Conservation (phyloP, 2,888 invertebrate species). For the Epirrita christyi region DNA sequence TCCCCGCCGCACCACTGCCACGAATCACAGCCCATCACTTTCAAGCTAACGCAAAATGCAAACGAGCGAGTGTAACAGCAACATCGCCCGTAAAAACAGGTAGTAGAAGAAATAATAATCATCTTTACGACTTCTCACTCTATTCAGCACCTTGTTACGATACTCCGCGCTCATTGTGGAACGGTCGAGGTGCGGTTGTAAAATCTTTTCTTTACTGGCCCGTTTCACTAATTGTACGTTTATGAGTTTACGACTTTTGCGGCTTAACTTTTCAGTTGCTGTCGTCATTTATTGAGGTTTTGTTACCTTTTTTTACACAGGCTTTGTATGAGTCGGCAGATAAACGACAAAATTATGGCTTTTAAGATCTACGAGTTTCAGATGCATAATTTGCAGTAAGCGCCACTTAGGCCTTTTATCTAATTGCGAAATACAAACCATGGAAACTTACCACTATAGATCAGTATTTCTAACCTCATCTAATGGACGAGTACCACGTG, state of each 20-base stretch:
- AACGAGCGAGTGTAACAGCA: slow-evolving; percentile 65
- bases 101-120: slow-evolving; percentile 86
- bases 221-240: slow-evolving; percentile 85
- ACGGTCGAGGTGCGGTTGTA: slow-evolving; percentile 82
- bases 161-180: slow-evolving; percentile 83
- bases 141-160: slow-evolving; percentile 86
- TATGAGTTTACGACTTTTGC: slow-evolving; percentile 83
- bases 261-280: slow-evolving; percentile 77
- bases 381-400: slow-evolving; percentile 20
- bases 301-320: slow-evolving; percentile 58
- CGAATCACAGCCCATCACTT: slow-evolving; percentile 63
- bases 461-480: slow-evolving; percentile 12
- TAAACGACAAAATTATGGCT: not conserved
- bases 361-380: slow-evolving; percentile 17
- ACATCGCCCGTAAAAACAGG: slow-evolving; percentile 82
- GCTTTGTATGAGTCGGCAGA: slow-evolving; percentile 9
- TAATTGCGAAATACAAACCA: not conserved
- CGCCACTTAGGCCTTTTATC: slow-evolving; percentile 23
- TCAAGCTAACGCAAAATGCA: slow-evolving; percentile 49
- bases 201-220: slow-evolving; percentile 84
- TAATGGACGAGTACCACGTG: slow-evolving; percentile 59
- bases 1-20: slow-evolving; percentile 59
- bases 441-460: slow-evolving; percentile 6
- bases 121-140: slow-evolving; percentile 86
- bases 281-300: slow-evolving; percentile 72